A percentile compares a stretch with the other conserved stretches of the same genome.
phyloP scores from a whole-genome alignment of 2,888 invertebrate species.

The Cyclophora albipunctata region DNA sequence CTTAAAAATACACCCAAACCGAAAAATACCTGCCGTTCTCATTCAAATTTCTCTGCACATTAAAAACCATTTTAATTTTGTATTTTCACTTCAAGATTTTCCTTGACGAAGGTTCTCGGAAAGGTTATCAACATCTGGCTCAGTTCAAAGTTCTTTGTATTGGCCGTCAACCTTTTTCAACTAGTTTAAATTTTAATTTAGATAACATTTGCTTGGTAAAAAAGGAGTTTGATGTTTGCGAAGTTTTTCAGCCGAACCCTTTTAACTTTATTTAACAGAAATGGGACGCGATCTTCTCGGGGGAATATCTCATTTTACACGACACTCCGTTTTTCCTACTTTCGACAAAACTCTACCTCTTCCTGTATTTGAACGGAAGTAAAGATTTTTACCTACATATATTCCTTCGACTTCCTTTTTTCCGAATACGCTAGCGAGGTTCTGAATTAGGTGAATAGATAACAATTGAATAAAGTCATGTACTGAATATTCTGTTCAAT shows the following conservation, averaged over 20 bases:
- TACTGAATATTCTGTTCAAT: no score
- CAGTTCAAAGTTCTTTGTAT: conserved; percentile 3
- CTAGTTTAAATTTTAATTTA: conserved; percentile 27
- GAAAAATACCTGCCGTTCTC: no score
- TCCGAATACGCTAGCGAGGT: background rate
- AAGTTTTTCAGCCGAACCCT: conserved; percentile 42
- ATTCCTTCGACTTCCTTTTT: conserved; percentile 1
- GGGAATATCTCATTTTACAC: conserved; percentile 47
- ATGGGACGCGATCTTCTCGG: conserved; percentile 40
- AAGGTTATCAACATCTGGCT: conserved; percentile 6
- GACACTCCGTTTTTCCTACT: conserved; percentile 32
- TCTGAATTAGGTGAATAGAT: no score
- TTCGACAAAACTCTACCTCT: background rate
- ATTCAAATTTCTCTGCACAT: background rate
- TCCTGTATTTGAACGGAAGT: background rate
- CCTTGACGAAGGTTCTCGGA: conserved; percentile 5
- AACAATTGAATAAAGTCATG: no score
- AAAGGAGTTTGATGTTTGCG: conserved; percentile 8
- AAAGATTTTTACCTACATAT: conserved; percentile 6
- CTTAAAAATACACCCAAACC: no score
- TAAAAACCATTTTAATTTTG: background rate
- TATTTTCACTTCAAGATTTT: background rate
- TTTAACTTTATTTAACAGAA: conserved; percentile 61
- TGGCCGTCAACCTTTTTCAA: conserved; percentile 10
- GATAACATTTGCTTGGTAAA: conserved; percentile 21